Evolutionary conservation across 2,113 vertebrate genomes (phyloP).

Genomic region (Syngnathoides biaculeatus): DNA sequence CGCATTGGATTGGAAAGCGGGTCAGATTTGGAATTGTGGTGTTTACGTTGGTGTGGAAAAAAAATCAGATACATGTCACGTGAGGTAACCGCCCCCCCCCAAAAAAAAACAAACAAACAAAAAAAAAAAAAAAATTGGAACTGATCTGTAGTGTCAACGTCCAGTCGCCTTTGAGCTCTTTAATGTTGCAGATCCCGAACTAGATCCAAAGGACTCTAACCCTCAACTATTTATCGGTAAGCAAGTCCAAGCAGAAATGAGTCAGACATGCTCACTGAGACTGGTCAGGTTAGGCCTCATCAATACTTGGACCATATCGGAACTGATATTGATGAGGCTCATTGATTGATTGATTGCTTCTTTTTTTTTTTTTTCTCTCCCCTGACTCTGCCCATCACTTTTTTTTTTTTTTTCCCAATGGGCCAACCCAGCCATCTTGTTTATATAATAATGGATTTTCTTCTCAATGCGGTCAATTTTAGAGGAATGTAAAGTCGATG

Average conservation of each 20-base stretch:
- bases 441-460: conserved; percentile 44
- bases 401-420: no score
- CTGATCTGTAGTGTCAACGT: no score
- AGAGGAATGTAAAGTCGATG: conserved; percentile 14
- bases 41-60: no score
- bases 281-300: conserved; percentile 23
- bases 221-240: neutral
- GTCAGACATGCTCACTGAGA: conserved; percentile 2
- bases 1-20: no score
- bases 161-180: no score
- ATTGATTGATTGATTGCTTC: no score
- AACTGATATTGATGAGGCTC: conserved; percentile 48
- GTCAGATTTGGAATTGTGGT: no score
- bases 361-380: conserved; percentile 48
- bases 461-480: conserved; percentile 19
- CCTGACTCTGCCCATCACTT: conserved; percentile 31
- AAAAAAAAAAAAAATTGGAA: no score
- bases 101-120: no score
- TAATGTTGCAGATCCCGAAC: neutral
- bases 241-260: neutral
- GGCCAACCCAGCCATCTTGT: conserved; percentile 25
- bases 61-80: no score
- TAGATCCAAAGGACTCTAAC: neutral
- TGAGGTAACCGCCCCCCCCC: no score
- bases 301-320: conserved; percentile 47